These are phyloP conservation scores for Oreochromis niloticus DNA, from an alignment of 2,113 vertebrate species.

Conservation along the genomic window DNA sequence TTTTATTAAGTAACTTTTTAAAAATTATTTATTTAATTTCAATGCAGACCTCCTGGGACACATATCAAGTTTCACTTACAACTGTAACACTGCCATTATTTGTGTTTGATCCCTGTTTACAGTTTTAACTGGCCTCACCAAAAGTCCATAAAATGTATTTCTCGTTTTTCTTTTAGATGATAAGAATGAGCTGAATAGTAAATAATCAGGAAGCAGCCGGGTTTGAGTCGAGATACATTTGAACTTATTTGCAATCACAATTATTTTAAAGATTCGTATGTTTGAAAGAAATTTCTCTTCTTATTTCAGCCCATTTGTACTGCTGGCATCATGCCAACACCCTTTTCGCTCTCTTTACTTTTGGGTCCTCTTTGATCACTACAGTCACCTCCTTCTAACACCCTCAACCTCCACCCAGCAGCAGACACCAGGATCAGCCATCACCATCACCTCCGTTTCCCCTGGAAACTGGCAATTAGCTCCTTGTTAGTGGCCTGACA, in stretches of 20 bases:
- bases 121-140: background rate
- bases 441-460: background rate
- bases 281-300: background rate
- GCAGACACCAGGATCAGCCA: background rate
- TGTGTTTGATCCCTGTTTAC: background rate
- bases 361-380: background rate
- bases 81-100: too few relatives aligned
- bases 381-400: background rate
- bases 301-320: background rate
- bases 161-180: background rate
- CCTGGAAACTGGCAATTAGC: conserved; percentile 47
- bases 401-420: background rate
- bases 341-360: background rate
- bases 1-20: background rate
- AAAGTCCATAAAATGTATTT: background rate
- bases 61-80: background rate
- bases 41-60: background rate
- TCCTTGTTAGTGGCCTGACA: conserved; percentile 32
- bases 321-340: background rate
- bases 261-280: background rate
- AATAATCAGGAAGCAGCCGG: background rate
- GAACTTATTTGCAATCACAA: background rate
- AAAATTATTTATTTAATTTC: background rate
- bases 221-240: background rate
- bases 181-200: background rate